A percentile compares a stretch with the other conserved stretches of the same genome.
Conservation (phyloP, 2,113 vertebrate genomes). For the Mesitornis unicolor region DNA sequence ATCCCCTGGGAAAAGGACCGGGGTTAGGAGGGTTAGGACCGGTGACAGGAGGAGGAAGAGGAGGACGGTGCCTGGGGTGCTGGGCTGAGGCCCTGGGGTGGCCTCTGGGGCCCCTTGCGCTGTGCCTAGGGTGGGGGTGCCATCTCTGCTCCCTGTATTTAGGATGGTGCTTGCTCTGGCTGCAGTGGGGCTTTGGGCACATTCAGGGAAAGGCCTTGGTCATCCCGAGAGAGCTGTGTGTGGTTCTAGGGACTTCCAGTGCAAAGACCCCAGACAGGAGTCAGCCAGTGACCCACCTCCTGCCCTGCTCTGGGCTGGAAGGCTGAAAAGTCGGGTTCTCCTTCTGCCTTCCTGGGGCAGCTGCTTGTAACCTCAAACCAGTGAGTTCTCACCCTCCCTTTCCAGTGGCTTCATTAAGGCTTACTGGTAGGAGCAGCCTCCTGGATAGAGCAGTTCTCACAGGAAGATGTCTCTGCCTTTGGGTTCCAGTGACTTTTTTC, state of each 20-base stretch:
- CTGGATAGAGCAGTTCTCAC: background rate
- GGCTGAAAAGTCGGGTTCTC: fast-evolving
- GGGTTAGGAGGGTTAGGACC: background rate
- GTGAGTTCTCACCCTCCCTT: background rate
- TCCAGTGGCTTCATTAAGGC: background rate
- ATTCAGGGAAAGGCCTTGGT: background rate
- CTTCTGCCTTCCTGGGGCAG: background rate
- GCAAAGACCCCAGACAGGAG: background rate
- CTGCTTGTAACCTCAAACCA: background rate
- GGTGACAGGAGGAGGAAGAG: background rate
- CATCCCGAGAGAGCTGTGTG: background rate
- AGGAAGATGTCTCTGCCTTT: background rate
- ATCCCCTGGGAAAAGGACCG: background rate
- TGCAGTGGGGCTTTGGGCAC: background rate
- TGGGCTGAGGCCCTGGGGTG: background rate
- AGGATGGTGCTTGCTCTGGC: background rate
- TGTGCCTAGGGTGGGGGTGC: background rate
- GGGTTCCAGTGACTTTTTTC: background rate
- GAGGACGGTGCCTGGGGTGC: background rate
- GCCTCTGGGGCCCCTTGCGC: background rate
- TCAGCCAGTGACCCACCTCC: background rate
- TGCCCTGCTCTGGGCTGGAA: background rate
- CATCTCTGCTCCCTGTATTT: too few relatives aligned
- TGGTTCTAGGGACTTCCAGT: background rate
- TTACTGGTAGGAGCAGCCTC: background rate